Evolutionary conservation across 2,797 vertebrate species (phyloP).

Genomic region (Pipistrellus pipistrellus): DNA sequence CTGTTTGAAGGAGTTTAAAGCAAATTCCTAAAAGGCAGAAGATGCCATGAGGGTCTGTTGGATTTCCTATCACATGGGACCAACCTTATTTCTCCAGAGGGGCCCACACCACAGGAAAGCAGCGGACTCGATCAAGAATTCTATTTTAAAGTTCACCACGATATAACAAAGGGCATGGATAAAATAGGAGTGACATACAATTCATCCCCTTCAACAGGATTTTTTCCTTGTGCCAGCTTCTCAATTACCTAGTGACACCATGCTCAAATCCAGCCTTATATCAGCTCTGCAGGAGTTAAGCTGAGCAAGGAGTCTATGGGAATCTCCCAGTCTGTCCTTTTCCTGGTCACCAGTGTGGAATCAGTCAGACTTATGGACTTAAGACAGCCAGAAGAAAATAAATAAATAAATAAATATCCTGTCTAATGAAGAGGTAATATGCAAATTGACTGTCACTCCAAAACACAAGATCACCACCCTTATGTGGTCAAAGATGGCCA

Average conservation of each 20-base stretch:
- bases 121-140: neutral
- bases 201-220: neutral
- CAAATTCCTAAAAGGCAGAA: conserved; percentile 37
- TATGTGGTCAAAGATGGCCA: no score
- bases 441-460: no score
- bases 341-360: neutral
- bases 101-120: neutral
- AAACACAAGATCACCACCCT: no score
- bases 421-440: no score
- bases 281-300: neutral
- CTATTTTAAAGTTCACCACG: neutral
- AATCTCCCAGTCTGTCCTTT: neutral
- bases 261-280: neutral
- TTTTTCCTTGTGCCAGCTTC: neutral
- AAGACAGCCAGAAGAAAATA: neutral
- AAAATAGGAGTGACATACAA: conserved; percentile 25
- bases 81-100: neutral
- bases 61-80: neutral
- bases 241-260: neutral
- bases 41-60: neutral
- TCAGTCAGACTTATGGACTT: neutral
- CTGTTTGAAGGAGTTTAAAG: neutral
- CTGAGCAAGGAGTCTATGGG: neutral
- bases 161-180: neutral
- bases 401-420: no score